These are phyloP conservation scores for Hesperophylax magnus DNA, from an alignment of 1,140 invertebrate species.

Conservation along the genomic window DNA sequence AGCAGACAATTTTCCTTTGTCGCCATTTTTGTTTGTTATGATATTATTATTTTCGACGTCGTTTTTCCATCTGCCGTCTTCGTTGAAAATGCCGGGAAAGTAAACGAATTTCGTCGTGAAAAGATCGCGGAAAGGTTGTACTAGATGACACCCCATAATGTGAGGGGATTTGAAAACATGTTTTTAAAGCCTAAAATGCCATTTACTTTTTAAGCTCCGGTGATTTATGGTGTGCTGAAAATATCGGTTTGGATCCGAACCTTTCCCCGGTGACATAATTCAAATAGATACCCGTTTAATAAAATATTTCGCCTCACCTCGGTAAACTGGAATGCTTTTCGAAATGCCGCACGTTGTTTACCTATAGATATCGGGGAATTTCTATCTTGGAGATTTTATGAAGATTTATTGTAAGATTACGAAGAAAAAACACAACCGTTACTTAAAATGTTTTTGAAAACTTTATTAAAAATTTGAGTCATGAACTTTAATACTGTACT, in stretches of 20 bases:
- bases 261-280: too few relatives aligned
- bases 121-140: background rate
- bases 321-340: too few relatives aligned
- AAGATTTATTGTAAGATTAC: too few relatives aligned
- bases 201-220: constrained; percentile 21
- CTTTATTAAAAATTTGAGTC: too few relatives aligned
- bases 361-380: too few relatives aligned
- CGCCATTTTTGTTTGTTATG: background rate
- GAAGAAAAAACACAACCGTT: too few relatives aligned
- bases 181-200: constrained; percentile 30
- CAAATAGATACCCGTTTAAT: too few relatives aligned
- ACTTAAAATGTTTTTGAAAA: too few relatives aligned
- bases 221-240: constrained; percentile 33
- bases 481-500: too few relatives aligned
- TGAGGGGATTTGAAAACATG: constrained; percentile 36
- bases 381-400: too few relatives aligned
- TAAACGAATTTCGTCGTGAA: constrained; percentile 2
- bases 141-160: constrained; percentile 16
- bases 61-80: constrained; percentile 2
- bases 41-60: background rate
- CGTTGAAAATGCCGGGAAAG: background rate
- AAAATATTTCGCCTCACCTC: too few relatives aligned
- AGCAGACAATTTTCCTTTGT: constrained; percentile 6
- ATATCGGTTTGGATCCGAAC: constrained; percentile 5
- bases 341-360: too few relatives aligned